Evolutionary conservation across 35 echinoderm and acorn worm genomes (phyloP).

Genomic region (Strongylocentrotus purpuratus): DNA sequence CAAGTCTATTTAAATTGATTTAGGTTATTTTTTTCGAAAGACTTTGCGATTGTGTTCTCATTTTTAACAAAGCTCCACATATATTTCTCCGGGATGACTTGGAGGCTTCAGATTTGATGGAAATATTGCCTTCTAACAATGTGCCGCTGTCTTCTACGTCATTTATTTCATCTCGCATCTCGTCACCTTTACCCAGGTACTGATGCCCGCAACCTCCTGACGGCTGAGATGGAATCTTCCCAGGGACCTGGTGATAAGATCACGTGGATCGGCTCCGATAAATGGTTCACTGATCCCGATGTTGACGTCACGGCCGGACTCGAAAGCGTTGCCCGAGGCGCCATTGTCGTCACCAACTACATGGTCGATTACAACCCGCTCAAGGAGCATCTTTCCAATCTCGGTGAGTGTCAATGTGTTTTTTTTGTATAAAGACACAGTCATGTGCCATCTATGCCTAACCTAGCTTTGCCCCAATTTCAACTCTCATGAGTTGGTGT

Average conservation of each 20-base stretch:
- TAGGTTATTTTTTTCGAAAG: too few species aligned
- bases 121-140: too few species aligned
- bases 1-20: too few species aligned
- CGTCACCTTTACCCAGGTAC: neutral
- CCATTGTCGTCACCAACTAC: conserved; percentile 44
- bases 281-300: conserved; percentile 49
- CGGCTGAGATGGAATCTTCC: neutral
- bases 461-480: neutral
- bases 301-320: conserved; percentile 33
- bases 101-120: too few species aligned
- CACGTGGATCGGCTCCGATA: conserved; percentile 38
- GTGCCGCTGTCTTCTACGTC: too few species aligned
- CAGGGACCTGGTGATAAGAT: conserved; percentile 36
- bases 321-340: neutral
- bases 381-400: conserved; percentile 18
- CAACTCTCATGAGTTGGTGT: too few species aligned
- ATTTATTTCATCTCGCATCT: too few species aligned
- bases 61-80: too few species aligned
- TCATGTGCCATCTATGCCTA: neutral
- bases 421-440: neutral
- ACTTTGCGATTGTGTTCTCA: too few species aligned
- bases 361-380: neutral
- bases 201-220: conserved; percentile 31
- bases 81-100: too few species aligned
- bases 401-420: neutral